phyloP scores from a whole-genome alignment of 1,140 invertebrate species.

The Trichonephila inaurata region DNA sequence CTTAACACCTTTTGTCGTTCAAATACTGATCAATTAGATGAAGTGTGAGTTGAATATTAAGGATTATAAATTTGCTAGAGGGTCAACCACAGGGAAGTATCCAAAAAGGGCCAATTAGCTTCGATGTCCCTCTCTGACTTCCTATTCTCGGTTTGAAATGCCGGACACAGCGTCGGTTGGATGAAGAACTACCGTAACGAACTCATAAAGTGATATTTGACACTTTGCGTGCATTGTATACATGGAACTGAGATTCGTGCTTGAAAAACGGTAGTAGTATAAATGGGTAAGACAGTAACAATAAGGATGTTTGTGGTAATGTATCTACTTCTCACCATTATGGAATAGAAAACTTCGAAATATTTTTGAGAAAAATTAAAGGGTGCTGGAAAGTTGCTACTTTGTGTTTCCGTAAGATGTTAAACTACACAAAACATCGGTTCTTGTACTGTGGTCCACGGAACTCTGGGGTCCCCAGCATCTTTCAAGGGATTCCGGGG shows the following conservation, averaged over 20 bases:
- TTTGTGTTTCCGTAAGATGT: no score
- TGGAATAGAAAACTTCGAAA: no score
- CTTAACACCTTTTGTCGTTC: neutral
- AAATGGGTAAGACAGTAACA: no score
- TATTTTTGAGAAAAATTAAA: no score
- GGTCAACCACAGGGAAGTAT: neutral
- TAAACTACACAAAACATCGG: no score
- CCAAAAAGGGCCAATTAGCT: neutral
- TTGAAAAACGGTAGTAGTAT: no score
- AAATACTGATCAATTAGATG: neutral
- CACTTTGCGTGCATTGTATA: neutral
- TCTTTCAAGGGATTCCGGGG: no score
- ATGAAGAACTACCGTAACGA: neutral
- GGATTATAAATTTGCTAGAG: neutral
- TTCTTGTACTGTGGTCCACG: no score
- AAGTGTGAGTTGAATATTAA: neutral
- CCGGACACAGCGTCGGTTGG: neutral
- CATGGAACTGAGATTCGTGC: neutral
- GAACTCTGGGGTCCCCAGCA: no score
- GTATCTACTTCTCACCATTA: no score
- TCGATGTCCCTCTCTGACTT: neutral
- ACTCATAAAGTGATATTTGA: neutral
- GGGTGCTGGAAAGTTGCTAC: no score
- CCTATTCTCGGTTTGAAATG: neutral
- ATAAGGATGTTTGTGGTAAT: no score